Base-by-base conservation (phyloP, 1,140 invertebrate genomes). In the Zaprionus ornatus region DNA sequence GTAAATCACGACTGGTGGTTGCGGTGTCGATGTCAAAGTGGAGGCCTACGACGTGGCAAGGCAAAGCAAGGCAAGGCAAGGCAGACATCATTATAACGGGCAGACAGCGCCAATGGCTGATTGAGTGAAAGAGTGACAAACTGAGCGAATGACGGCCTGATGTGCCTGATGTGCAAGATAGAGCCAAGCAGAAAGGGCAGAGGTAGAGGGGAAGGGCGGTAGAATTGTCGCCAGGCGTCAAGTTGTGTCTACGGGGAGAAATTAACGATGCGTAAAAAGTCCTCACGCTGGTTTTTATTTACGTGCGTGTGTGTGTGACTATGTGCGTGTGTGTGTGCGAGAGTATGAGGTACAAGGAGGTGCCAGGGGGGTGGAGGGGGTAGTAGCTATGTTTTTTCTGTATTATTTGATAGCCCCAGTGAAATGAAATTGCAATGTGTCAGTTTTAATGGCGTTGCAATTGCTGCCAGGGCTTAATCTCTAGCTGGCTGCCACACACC, bases 261-360 rank as follows among this genome's bases (percentile, higher is more conserved):
- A 90, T 90, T 90, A 90, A 90, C 85, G 85, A 90, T 82, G 86
- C 85, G 86, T 85, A 90, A 90, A 90, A 90, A 90, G 87, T 90
- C 77, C 79, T 86, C 63, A 79, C 48, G 72, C 60, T 65, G 74
- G 66, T 80, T 82, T 86, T 68, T 67, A 67, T 74, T 63, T 62
- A 68, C 68, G 29, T 63, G 32, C 57, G 59, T 67, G 40, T 63
- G 32, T 50, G 59, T 67, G 40, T 63, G 17, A 13, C 12, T 45
- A 19, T 15, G 32, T 37, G 35, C 62, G 59, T 66, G 68, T 32
- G 40, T 77, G 54, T 67, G 55, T 66, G 32, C 64, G 45, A 66
- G 32, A 71, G 68, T 80, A 42, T 59, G 50, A 37, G 45, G 55
- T 56, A 50, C 29, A 54, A 40, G 40, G 15, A 9, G n/a, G 17